Evolutionary conservation across 2,113 vertebrate genomes (phyloP), one percentile per base, ranked within the genome.

Genomic region (Entelurus aequoreus): DNA sequence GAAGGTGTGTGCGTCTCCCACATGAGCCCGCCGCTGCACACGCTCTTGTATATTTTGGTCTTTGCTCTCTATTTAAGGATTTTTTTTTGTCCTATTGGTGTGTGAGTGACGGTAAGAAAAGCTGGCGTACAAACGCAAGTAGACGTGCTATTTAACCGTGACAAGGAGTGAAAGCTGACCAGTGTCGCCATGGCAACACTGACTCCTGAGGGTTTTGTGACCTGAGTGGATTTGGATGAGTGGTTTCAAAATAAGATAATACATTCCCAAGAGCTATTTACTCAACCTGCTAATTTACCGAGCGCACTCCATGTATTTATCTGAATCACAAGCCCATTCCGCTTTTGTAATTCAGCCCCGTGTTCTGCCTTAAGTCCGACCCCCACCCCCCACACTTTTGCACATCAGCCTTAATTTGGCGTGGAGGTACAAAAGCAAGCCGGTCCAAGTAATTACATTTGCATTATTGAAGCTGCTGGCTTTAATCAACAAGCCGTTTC

Each of bases 401-500:
- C 66, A 63, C 42, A 35, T 28, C 49, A 9, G 57, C 52, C 60
- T 79, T 82, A 84, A 85, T 83, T 72, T 55, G 76, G 78, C 77
- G 78, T 81, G 72, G 73, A 82, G 74, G 28, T 28, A 28, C 65
- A 68, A 80, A 46, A 81, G 69, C 78, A 66, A 79, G 76, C 76
- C 11, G 76, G 77, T 64, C 60, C 66, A 60, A 71, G 76, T 89
- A 88, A 91, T 91, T 88, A 85, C 86, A 87, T 87, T 86, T 88
- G 81, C 87, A 89, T 90, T 89, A 88, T 89, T 89, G 83, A 90
- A 84, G 79, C 80, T 81, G 73, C 79, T 80, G 56, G 69, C 78
- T 73, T 82, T 86, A 88, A 89, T 88, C 75, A 88, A 83, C 79
- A 81, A 59, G 28, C 67, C 47, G 35, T 68, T 69, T 53, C 68